These are phyloP conservation scores for Cabera pusaria DNA, from an alignment of 2,888 invertebrate genomes.

Conservation along the genomic window DNA sequence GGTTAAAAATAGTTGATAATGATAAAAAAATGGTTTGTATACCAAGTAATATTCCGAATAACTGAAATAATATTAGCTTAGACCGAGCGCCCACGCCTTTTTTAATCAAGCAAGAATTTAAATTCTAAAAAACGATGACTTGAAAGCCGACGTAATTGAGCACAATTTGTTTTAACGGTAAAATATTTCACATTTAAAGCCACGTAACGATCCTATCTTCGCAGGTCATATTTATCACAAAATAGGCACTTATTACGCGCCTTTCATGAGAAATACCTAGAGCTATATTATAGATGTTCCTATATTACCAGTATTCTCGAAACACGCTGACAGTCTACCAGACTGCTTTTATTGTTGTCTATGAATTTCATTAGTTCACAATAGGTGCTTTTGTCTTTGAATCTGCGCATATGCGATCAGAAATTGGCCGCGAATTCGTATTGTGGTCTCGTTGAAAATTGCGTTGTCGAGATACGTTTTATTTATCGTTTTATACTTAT, in stretches of 20 bases:
- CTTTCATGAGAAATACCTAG: not conserved
- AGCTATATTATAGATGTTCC: too few relatives aligned
- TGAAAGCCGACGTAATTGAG: slow-evolving; percentile 8
- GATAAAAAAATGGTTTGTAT: too few relatives aligned
- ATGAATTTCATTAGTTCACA: slow-evolving; percentile 22
- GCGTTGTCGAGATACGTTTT: not conserved
- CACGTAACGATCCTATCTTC: too few relatives aligned
- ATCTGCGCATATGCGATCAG: slow-evolving; percentile 6
- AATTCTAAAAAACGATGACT: too few relatives aligned
- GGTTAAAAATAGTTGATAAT: too few relatives aligned
- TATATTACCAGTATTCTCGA: too few relatives aligned
- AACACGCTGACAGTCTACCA: slow-evolving; percentile 15
- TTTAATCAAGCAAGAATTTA: too few relatives aligned
- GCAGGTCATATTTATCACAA: slow-evolving; percentile 9
- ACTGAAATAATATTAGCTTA: too few relatives aligned
- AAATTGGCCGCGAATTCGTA: slow-evolving; percentile 13
- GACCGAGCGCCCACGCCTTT: too few relatives aligned
- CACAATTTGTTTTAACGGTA: slow-evolving; percentile 8
- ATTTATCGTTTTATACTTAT: slow-evolving; percentile 8
- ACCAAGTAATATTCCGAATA: too few relatives aligned
- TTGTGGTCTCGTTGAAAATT: slow-evolving; percentile 3
- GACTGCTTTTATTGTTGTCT: slow-evolving; percentile 19
- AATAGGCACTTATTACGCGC: slow-evolving; percentile 5
- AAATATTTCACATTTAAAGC: too few relatives aligned
- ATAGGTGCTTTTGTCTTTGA: slow-evolving; percentile 16